Base-by-base conservation (phyloP, 2,113 vertebrate species). In the Sphaerodactylus townsendi region DNA sequence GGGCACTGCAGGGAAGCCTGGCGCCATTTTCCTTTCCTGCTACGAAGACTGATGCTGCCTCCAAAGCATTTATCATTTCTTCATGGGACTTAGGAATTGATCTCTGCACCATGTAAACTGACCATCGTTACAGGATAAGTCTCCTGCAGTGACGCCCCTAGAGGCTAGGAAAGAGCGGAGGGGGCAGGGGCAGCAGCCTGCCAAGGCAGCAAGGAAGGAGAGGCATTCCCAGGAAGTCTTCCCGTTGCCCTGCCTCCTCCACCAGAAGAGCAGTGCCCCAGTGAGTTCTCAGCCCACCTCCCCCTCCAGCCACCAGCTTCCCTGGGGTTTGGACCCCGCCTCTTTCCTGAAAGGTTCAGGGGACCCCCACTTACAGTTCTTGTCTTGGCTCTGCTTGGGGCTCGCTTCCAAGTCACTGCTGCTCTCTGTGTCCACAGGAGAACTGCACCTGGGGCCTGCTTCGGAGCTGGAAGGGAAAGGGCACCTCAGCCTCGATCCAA, bases 401-500 rank as follows among this genome's bases (percentile, higher is more conserved):
- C 87, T 93, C 75, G 95, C 91, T 28, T 92, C 96, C 0, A 90
- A 46, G 2, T 87, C 85, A 0, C 82, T 77, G 79, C 87, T 90
- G 79, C 87, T 90, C 33, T 97, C 95, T 0, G 94, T 94, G 93
- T 97, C 97, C 56, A 95, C 95, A 0, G 98, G 98, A 77, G 98
- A 98, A 85, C 97, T 98, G 93, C 98, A 98, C 65, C 97, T 93
- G 30, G 97, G 98, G 2, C 97, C 96, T 0, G 97, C 94, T 73
- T 98, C 97, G 1, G 96, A 96, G 93, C 98, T 99, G 87, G 4
- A 92, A 84, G 30, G 50, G 68, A 76, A 4, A 14, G 84, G 65
- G 71, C 1, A 53, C 39, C 81, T 69, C 92, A 37, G n/a, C 53
- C 56, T 6, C 39, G 19, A 56, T 44, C 69, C 68, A 37, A 73